Conservation (phyloP, 2,888 invertebrate species). For the Hanleya hanleyi region DNA sequence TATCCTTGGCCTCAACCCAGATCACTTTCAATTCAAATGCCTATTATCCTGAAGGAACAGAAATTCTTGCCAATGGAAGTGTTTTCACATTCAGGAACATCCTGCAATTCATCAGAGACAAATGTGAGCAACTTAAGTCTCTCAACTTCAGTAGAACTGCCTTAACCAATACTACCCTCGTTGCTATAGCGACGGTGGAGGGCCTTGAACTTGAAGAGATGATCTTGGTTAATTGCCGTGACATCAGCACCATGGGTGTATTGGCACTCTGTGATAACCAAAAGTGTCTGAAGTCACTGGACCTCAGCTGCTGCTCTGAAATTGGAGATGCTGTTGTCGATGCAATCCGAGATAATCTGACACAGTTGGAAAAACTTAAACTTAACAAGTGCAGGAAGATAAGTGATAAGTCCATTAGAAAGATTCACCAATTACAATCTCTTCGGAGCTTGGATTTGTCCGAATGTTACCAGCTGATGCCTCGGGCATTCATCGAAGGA, state of each 20-base stretch:
- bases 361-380: conserved; percentile 78
- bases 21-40: conserved; percentile 83
- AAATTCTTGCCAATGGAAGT: conserved; percentile 77
- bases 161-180: conserved; percentile 80
- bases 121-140: conserved; percentile 77
- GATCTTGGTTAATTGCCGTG: conserved; percentile 78
- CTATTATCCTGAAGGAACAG: conserved; percentile 73
- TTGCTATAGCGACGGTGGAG: conserved; percentile 76
- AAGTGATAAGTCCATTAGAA: conserved; percentile 78
- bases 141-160: conserved; percentile 81
- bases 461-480: conserved; percentile 80
- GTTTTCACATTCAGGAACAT: conserved; percentile 83
- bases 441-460: conserved; percentile 80
- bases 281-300: conserved; percentile 77
- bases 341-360: conserved; percentile 78
- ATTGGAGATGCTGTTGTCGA: conserved; percentile 80
- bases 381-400: conserved; percentile 80
- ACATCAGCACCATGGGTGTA: conserved; percentile 79
- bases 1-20: conserved; percentile 81
- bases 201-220: conserved; percentile 77
- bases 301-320: conserved; percentile 80
- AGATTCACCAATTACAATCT: conserved; percentile 77
- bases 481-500: conserved; percentile 79
- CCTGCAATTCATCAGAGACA: conserved; percentile 77
- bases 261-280: conserved; percentile 77